Evolutionary conservation across 2,797 vertebrate species (phyloP).

Genomic region (Rhodeus uyekii): DNA sequence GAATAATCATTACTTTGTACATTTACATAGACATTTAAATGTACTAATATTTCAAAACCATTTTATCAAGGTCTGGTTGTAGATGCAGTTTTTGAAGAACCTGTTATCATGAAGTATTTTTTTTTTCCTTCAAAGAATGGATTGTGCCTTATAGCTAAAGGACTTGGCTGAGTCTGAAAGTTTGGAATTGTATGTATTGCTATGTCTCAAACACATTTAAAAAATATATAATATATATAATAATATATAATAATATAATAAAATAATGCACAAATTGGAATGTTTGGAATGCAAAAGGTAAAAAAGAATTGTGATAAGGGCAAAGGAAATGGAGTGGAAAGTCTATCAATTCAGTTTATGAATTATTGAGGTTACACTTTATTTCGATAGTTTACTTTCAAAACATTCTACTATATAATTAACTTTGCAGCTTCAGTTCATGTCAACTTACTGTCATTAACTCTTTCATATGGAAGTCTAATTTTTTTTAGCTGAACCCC

Average conservation of each 20-base stretch:
- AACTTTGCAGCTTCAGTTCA: not conserved
- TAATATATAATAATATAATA: too few species aligned
- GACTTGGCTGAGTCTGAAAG: not conserved
- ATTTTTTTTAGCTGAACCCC: too few species aligned
- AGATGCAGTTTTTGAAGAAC: slow-evolving; percentile 10
- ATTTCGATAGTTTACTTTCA: not conserved
- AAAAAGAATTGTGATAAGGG: not conserved
- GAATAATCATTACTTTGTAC: not conserved
- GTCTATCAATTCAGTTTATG: not conserved
- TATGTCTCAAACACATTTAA: slow-evolving; percentile 12
- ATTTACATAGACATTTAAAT: not conserved
- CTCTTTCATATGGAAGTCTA: too few species aligned
- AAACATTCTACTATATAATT: not conserved
- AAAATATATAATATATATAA: too few species aligned
- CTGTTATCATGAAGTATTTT: not conserved
- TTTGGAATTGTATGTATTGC: slow-evolving; percentile 4
- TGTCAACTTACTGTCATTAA: not conserved
- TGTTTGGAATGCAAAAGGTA: too few species aligned
- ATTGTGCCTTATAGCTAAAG: not conserved
- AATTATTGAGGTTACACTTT: not conserved
- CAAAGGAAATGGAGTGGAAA: not conserved
- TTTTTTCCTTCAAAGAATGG: not conserved
- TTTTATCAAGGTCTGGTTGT: not conserved
- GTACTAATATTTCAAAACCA: not conserved
- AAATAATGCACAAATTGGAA: not conserved